Base-by-base conservation (phyloP, 2,797 vertebrate species). In the Enteromius afrohamiltoni region DNA sequence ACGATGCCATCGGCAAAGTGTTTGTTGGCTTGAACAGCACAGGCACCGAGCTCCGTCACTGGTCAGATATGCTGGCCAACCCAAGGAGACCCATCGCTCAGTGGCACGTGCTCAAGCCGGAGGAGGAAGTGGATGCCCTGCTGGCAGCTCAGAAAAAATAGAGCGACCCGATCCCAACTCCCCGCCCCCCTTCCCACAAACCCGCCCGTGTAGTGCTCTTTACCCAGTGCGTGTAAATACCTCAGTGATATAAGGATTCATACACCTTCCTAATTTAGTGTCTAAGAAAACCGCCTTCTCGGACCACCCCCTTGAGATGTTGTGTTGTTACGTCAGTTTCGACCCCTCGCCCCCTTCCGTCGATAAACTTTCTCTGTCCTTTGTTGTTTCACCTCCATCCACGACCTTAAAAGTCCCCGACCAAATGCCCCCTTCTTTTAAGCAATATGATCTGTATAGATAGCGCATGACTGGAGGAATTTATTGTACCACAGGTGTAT, bases 391-490 rank as follows among this genome's bases (percentile, higher is more conserved):
- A 91, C 94, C 94, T 90, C 88, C 84, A 53, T 91, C 90, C 58
- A 86, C 86, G 86, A 90, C 91, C 90, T 88, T 87, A 87, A 85
- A 64, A 71, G 68, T 83, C 81, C 76, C 89, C 86, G 91, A 94
- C 94, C 93, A 96, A 92, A 96, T 93, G 94, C 93, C 95, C 96
- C 97, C 97, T 98, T 98, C 97, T 99, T 99, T 99, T 98, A 99
- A 99, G 98, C 98, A 99, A 99, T 99, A 99, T 97, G 96, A 98
- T 97, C 93, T 95, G 97, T 99, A 96, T 99, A 98, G 97, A 98
- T 98, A 99, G 96, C 96, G 98, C 98, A 99, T 99, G 98, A 98
- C 94, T 95, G 96, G 97, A 97, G 97, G 96, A 95, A 94, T 96
- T 97, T 97, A 97, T 96, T 96, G 97, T 97, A 97, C 96, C 96